Conservation (phyloP, 2,888 invertebrate genomes). For the Oegoconia quadripuncta region DNA sequence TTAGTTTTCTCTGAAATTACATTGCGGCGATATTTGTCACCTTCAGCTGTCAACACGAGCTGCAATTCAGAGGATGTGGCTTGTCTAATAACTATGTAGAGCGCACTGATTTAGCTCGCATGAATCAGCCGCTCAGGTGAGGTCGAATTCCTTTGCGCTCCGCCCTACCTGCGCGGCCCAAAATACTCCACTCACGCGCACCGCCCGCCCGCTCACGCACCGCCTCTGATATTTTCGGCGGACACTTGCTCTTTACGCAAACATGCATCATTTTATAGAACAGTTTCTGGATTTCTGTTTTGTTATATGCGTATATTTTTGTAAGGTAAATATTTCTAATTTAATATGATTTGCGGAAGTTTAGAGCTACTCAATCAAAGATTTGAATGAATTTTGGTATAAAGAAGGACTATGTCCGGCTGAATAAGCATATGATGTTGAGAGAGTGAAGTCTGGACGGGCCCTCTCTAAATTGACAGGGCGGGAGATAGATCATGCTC, state of each 20-base stretch:
- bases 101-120: slow-evolving; percentile 68
- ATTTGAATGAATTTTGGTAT: too few relatives aligned
- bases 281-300: too few relatives aligned
- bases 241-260: slow-evolving; percentile 36
- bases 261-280: slow-evolving; percentile 16
- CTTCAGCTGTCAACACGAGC: slow-evolving; percentile 15
- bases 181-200: slow-evolving; percentile 64
- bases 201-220: slow-evolving; percentile 35
- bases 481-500: too few relatives aligned
- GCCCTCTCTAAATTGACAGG: too few relatives aligned
- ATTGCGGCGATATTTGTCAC: neutral
- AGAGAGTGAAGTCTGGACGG: too few relatives aligned
- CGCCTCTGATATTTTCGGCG: slow-evolving; percentile 49
- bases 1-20: neutral
- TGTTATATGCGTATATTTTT: too few relatives aligned
- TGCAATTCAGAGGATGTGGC: slow-evolving; percentile 30
- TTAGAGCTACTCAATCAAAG: too few relatives aligned
- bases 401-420: too few relatives aligned
- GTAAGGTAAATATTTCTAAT: too few relatives aligned
- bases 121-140: slow-evolving; percentile 75
- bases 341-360: too few relatives aligned
- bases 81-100: slow-evolving; percentile 59
- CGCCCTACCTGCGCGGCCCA: slow-evolving; percentile 70
- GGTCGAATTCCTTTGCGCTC: slow-evolving; percentile 71
- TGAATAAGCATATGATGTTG: too few relatives aligned